A percentile compares a stretch with the other conserved stretches of the same genome.
Conservation (phyloP, 2,113 vertebrate genomes). For the Tachycineta bicolor region DNA sequence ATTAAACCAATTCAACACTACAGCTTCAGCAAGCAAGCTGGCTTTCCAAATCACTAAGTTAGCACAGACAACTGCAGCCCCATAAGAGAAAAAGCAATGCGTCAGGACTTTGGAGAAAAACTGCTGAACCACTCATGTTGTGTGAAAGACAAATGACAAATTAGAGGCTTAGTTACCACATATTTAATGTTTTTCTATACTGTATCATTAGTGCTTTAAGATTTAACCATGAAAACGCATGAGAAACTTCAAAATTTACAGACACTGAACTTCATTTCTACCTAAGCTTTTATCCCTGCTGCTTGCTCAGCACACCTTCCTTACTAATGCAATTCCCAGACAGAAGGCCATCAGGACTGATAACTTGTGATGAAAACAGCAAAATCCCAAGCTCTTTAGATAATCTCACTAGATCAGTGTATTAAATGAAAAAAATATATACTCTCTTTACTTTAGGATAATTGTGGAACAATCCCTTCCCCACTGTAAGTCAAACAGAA, state of each 20-base stretch:
- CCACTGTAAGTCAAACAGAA: neutral
- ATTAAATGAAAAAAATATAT: neutral
- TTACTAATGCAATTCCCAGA: neutral
- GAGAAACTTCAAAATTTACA: neutral
- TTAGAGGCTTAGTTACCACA: neutral
- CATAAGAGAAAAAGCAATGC: neutral
- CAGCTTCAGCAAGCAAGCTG: neutral
- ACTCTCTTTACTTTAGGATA: neutral
- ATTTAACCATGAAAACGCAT: neutral
- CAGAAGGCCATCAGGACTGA: neutral
- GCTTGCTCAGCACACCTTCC: conserved; percentile 4
- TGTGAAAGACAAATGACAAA: conserved; percentile 7
- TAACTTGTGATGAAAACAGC: neutral
- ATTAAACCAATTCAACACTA: conserved; percentile 51
- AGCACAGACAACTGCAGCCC: neutral
- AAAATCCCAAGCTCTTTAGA: neutral
- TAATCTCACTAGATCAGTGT: neutral
- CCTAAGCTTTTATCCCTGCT: neutral
- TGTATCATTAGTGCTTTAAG: neutral
- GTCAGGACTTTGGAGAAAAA: conserved; percentile 6
- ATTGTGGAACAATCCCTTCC: neutral
- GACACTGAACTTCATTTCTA: neutral
- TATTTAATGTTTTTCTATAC: neutral
- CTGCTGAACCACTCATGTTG: neutral
- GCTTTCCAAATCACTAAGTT: conserved; percentile 34